Evolutionary conservation across 2,797 vertebrate species (phyloP).

Genomic region (Delichon dasypus): DNA sequence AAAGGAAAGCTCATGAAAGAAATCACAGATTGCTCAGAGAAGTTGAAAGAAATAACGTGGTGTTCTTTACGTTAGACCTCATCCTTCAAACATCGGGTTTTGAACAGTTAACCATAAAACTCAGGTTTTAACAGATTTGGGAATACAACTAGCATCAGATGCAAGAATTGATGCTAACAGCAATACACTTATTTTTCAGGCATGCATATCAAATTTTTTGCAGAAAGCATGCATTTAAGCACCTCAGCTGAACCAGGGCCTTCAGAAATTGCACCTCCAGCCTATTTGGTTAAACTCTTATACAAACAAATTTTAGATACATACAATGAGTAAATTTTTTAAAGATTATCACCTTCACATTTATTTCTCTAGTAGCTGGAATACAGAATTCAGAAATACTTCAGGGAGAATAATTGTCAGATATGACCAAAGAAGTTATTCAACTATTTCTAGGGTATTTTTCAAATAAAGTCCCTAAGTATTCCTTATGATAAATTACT

Average conservation of each 20-base stretch:
- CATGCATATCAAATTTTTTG: background rate
- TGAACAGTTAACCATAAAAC: background rate
- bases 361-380: background rate
- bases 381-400: background rate
- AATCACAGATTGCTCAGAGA: background rate
- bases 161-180: background rate
- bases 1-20: background rate
- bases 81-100: background rate
- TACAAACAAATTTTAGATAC: background rate
- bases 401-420: background rate
- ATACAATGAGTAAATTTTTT: background rate
- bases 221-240: background rate
- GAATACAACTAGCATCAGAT: background rate
- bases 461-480: background rate
- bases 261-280: background rate
- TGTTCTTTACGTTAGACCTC: background rate
- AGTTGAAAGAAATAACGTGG: background rate
- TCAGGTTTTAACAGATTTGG: background rate
- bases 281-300: background rate
- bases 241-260: background rate
- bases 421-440: background rate
- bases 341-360: background rate
- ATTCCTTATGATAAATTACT: background rate
- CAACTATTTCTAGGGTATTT: background rate
- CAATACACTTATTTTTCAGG: background rate